phyloP scores from a whole-genome alignment of 2,888 invertebrate genomes.

The Drosophila tanythrix region DNA sequence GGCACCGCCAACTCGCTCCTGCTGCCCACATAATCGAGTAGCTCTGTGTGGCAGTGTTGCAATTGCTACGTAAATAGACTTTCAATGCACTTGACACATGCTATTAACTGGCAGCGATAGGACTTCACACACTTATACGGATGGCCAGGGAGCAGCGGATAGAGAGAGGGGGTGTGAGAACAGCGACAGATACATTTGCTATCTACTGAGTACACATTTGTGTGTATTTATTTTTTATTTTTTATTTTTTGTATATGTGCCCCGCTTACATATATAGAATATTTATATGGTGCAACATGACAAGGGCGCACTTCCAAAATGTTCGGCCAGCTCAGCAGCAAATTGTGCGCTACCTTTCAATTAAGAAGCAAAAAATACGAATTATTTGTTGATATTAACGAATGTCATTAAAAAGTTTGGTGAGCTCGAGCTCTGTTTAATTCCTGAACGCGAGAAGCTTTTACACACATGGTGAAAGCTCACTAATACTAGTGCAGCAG shows the following conservation, averaged over 20 bases:
- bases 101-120: conserved; percentile 74
- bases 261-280: conserved; percentile 35
- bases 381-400: not conserved
- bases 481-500: conserved; percentile 3
- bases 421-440: not conserved
- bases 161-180: not conserved
- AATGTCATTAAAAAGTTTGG: not conserved
- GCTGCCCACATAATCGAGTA: not conserved
- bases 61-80: conserved; percentile 80
- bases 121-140: conserved; percentile 7
- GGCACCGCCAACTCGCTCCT: not conserved
- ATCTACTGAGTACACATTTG: conserved; percentile 11
- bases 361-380: not conserved
- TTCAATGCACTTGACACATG: conserved; percentile 81
- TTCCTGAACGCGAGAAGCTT: not conserved
- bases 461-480: conserved; percentile 5
- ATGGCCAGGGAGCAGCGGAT: rapidly evolving
- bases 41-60: conserved; percentile 40
- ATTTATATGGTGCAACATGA: conserved; percentile 69
- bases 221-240: conserved; percentile 21
- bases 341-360: conserved; percentile 16
- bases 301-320: conserved; percentile 17
- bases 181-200: conserved; percentile 49
- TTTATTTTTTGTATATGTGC: conserved; percentile 5
- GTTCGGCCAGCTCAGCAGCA: conserved; percentile 24